Evolutionary conservation across 2,113 vertebrate genomes (phyloP), one percentile per base, ranked within the genome.

Genomic region (Rhineura floridana): DNA sequence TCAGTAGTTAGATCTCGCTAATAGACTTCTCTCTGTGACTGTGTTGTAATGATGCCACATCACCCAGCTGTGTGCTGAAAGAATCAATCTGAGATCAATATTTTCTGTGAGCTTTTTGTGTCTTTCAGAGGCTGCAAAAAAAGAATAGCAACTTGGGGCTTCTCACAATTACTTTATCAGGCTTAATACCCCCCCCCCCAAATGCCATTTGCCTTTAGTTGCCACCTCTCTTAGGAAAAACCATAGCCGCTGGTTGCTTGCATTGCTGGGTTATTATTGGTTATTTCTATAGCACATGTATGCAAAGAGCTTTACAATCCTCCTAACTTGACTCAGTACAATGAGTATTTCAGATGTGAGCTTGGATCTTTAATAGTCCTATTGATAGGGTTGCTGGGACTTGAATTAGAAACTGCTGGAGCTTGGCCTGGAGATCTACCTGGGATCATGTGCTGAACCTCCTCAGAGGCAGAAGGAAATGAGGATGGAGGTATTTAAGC

Each of bases 1-100:
- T 95, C 89, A 95, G 94, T 91, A 91, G 92, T 52, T 89, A 85
- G 90, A 88, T 95, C 94, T 96, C 93, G 90, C 94, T 95, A 95
- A 96, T 92, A 96, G 95, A 94, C 94, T 95, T 95, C 92, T 94
- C 89, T 81, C 55, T 6, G 89, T 92, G 95, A 90, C 84, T 90
- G 91, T 73, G 87, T 44, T 91, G 91, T 67, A 90, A 83, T 39
- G 63, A 88, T 87, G 93, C 8, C 0, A 88, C 82, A 65, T 78
- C 81, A 87, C 81, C 59, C 91, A 91, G 82, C 94, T 93, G 81
- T 2, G 0, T 84, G 73, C 90, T 87, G n/a, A 30, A 2, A 86
- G 82, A 88, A 94, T 96, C 95, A 91, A 88, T 94, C 88, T 0
- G 23, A 63, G 86, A 91, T 95, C 93, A 75, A 36, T 89, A 63